These are phyloP conservation scores for Psephotus haematonotus DNA, from an alignment of 2,113 vertebrate species.

Conservation along the genomic window DNA sequence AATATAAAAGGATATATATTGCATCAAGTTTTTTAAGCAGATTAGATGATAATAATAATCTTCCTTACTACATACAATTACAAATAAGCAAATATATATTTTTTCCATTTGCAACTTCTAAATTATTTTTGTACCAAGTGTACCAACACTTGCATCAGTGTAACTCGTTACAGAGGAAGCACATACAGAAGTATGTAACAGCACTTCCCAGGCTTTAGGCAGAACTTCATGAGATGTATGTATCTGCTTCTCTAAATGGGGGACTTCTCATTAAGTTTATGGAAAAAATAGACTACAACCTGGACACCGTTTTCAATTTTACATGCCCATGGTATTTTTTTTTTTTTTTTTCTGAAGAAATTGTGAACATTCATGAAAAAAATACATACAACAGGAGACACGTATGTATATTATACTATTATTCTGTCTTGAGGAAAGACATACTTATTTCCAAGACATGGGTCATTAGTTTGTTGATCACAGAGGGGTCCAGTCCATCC, in stretches of 20 bases:
- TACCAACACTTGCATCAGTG: neutral
- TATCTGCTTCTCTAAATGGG: neutral
- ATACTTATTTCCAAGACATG: conserved; percentile 97
- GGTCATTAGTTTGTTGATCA: conserved; percentile 91
- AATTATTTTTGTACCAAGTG: neutral
- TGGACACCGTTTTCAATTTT: neutral
- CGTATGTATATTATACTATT: neutral
- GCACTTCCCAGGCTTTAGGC: neutral
- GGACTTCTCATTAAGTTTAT: neutral
- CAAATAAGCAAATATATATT: neutral
- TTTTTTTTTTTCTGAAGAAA: neutral
- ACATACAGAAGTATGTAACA: neutral
- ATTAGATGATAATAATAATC: neutral
- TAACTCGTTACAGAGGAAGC: neutral
- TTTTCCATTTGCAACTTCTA: neutral
- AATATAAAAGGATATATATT: neutral
- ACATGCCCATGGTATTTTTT: neutral
- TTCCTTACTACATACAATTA: neutral
- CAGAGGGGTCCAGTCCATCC: conserved; percentile 91
- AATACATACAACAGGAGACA: neutral
- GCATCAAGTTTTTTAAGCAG: neutral
- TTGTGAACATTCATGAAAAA: neutral
- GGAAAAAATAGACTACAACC: neutral
- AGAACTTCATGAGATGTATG: neutral
- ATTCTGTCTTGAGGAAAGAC: conserved; percentile 51